Evolutionary conservation across 1,140 invertebrate genomes (phyloP).

Genomic region (Bombus pascuorum): DNA sequence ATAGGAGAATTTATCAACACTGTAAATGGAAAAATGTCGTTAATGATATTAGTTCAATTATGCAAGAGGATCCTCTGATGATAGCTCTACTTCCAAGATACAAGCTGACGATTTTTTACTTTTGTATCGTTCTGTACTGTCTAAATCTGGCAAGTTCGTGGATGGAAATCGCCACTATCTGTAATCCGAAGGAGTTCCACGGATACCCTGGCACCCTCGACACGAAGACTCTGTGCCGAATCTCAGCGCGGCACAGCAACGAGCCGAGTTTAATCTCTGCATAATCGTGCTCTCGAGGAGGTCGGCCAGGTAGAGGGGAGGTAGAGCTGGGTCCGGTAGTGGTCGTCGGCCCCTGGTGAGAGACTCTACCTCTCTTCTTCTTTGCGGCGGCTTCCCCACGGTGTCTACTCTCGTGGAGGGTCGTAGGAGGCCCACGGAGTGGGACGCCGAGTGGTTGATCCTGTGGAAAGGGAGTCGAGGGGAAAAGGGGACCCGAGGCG

Average conservation of each 20-base stretch:
- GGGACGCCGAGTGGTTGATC: slow-evolving; percentile 31
- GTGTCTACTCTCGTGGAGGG: slow-evolving; percentile 51
- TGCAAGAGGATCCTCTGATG: too few species aligned
- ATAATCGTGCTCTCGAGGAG: slow-evolving; percentile 51
- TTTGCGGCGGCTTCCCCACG: slow-evolving; percentile 34
- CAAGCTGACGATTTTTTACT: neutral
- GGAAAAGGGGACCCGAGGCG: neutral
- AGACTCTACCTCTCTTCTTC: slow-evolving; percentile 43
- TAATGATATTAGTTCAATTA: neutral
- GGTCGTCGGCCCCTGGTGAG: slow-evolving; percentile 70
- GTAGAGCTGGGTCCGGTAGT: slow-evolving; percentile 49
- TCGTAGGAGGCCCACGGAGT: slow-evolving; percentile 46
- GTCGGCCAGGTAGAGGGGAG: slow-evolving; percentile 25
- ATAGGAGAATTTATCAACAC: too few species aligned
- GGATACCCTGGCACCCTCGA: neutral
- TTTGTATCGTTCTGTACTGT: neutral
- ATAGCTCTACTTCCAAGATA: neutral
- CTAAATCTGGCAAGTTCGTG: neutral
- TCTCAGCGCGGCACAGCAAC: slow-evolving; percentile 41
- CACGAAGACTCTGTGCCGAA: slow-evolving; percentile 22
- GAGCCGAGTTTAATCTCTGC: slow-evolving; percentile 56
- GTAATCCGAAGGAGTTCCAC: neutral
- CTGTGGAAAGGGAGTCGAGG: slow-evolving; percentile 14
- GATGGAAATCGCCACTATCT: neutral
- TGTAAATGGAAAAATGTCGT: too few species aligned